phyloP scores from a whole-genome alignment of 2,888 invertebrate species.

The Morinoia aosen region DNA sequence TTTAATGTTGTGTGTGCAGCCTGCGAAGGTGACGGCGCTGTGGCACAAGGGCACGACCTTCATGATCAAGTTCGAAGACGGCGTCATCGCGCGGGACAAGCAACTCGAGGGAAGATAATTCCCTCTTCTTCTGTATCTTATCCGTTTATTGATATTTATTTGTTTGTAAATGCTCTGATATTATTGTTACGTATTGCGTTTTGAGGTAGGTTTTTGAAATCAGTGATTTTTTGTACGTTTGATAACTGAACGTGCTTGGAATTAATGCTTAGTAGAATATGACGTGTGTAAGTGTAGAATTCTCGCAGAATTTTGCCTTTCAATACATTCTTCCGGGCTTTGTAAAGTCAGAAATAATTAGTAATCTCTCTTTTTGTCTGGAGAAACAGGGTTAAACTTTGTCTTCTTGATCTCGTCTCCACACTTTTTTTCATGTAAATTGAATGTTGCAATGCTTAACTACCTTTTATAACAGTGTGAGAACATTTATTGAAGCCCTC shows the following conservation, averaged over 20 bases:
- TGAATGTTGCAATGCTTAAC: neutral
- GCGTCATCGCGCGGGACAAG: slow-evolving; percentile 90
- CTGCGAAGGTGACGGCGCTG: slow-evolving; percentile 97
- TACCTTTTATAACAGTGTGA: neutral
- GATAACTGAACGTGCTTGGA: neutral
- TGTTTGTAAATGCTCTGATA: neutral
- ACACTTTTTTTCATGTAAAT: neutral
- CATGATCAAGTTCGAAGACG: slow-evolving; percentile 97
- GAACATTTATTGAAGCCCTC: neutral
- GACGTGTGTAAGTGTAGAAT: neutral
- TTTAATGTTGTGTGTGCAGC: slow-evolving; percentile 75
- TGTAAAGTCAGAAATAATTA: neutral
- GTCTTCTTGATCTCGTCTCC: neutral
- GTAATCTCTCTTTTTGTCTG: neutral
- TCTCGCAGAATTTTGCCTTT: neutral
- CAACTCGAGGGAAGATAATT: slow-evolving; percentile 78
- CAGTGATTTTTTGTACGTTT: neutral
- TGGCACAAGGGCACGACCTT: slow-evolving; percentile 99
- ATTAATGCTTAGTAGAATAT: neutral
- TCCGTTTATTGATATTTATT: neutral
- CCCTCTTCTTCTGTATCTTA: neutral
- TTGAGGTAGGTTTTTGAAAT: neutral
- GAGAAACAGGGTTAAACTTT: neutral
- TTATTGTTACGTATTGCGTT: neutral
- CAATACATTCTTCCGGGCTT: neutral